Evolutionary conservation across 2,797 vertebrate genomes (phyloP), one percentile per base, ranked within the genome.

Genomic region (Salarias fasciatus): DNA sequence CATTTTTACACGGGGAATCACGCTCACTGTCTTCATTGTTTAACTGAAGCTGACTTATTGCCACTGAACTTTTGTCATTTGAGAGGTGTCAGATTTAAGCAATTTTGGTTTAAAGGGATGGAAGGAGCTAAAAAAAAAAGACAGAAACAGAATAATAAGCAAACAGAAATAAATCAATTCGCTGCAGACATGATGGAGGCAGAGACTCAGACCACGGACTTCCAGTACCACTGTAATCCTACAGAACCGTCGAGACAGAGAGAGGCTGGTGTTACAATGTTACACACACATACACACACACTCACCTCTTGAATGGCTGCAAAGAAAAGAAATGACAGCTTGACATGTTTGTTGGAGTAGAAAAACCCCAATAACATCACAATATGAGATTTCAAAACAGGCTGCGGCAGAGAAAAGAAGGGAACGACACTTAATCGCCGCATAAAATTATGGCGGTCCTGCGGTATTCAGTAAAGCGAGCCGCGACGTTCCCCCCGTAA

Each of bases 381-480:
- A 68, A 48, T 62, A 72, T 74, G 11, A 37, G 40, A 63, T 53
- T 65, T 24, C 53, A 11, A 30, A n/a, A 40, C 54, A 62, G 66
- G 3, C 18, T 24, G 18, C 18, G 70, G 54, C 61, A 53, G 48
- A 65, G n/a, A n/a, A n/a, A n/a, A n/a, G n/a, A n/a, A n/a, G 80
- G 63, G 69, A 61, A 36, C 5, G 38, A 9, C 61, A 66, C 60
- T 75, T 72, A 79, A 78, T 80, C 11, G 38, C 75, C 43, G 52
- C 63, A 61, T 58, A 46, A 68, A 82, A 72, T 76, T 58, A 81
- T 83, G 58, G 83, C 72, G 74, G 75, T 63, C 57, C n/a, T 40
- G 61, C 81, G 55, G 64, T 71, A 69, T 82, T 89, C 71, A 74
- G 72, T 80, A 71, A 80, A 77, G 74, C 62, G 74, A 82, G 76